These are phyloP conservation scores for Cephalopachus bancanus DNA, from an alignment of 2,797 vertebrate genomes.

Conservation along the genomic window DNA sequence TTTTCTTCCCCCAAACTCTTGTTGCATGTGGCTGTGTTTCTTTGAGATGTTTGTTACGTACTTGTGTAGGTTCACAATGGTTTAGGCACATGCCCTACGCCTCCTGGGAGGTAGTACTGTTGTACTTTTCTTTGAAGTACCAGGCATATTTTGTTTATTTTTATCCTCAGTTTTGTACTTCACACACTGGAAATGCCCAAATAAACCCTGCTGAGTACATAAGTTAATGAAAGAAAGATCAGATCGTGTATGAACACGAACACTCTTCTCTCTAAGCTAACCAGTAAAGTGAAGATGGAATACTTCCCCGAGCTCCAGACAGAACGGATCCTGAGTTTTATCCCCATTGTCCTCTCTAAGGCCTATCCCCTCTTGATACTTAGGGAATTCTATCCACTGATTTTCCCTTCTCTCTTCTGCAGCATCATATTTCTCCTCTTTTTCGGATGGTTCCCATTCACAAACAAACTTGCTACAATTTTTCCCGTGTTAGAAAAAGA, in stretches of 20 bases:
- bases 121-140: background rate
- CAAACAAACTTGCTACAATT: background rate
- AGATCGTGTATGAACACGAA: no score
- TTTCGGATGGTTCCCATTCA: background rate
- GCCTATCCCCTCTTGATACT: no score
- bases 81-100: background rate
- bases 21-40: background rate
- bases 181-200: background rate
- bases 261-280: background rate
- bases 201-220: background rate
- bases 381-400: background rate
- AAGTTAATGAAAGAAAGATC: background rate
- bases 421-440: background rate
- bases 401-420: background rate
- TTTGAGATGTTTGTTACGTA: background rate
- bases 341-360: background rate
- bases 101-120: background rate
- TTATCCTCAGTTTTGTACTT: background rate
- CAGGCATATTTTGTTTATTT: background rate
- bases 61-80: background rate
- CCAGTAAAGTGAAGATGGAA: background rate
- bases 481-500: background rate
- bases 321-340: background rate
- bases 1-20: background rate
- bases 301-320: background rate